phyloP scores from a whole-genome alignment of 30 jellyfish, hydroid and myxozoan species.

The Euphysa ruthae region DNA sequence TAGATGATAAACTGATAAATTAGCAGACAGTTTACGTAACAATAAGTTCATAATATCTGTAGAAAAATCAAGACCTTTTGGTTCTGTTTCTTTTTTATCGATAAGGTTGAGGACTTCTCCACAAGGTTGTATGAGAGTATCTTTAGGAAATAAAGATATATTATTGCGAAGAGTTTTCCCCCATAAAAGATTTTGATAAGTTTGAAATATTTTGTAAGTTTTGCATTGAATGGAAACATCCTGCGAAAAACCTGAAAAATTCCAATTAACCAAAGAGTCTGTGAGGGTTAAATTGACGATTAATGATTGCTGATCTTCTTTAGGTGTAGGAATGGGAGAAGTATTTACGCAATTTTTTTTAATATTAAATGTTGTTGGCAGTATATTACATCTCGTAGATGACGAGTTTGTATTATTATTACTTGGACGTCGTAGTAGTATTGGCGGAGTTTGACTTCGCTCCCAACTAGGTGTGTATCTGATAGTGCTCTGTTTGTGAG shows the following conservation, averaged over 20 bases:
- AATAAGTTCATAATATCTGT: constrained; percentile 1
- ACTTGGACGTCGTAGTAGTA: constrained; percentile 17
- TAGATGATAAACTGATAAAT: background rate
- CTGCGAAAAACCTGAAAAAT: background rate
- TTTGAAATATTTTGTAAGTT: background rate
- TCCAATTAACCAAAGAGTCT: constrained; percentile 19
- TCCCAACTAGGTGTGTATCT: constrained; percentile 25
- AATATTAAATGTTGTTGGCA: background rate
- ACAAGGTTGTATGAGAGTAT: background rate
- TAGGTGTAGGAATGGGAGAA: background rate
- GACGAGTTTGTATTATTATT: background rate
- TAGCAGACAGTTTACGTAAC: constrained; percentile 7
- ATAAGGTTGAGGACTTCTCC: too few species aligned
- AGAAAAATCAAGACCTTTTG: background rate
- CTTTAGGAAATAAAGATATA: constrained; percentile 3
- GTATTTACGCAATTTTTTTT: background rate
- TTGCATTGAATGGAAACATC: background rate
- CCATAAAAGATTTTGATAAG: constrained; percentile 20
- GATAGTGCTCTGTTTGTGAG: background rate
- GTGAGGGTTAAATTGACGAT: background rate
- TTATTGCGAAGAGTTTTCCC: background rate
- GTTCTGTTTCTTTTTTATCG: background rate
- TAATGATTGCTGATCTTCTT: constrained; percentile 7
- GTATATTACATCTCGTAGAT: background rate
- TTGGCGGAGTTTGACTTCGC: constrained; percentile 13